phyloP scores from a whole-genome alignment of 2,797 vertebrate genomes.

The Fistularia tabacaria region DNA sequence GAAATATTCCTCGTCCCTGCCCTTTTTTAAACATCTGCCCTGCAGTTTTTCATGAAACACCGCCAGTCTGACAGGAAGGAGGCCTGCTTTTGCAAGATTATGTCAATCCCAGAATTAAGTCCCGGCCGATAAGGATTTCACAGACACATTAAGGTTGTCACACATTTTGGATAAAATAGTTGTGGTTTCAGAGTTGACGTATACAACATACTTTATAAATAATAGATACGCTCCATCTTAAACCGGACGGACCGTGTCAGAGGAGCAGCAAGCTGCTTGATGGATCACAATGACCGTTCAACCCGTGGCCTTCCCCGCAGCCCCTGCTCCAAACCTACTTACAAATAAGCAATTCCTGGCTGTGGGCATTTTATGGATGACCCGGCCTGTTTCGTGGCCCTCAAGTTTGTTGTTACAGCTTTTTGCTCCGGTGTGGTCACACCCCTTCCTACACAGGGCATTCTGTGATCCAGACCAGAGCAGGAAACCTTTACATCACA shows the following conservation, averaged over 20 bases:
- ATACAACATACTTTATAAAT: too few species aligned
- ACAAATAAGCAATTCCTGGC: slow-evolving; percentile 45
- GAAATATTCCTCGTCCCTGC: slow-evolving; percentile 6
- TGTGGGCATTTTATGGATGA: slow-evolving; percentile 35
- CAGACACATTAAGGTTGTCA: too few species aligned
- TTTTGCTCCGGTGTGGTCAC: slow-evolving; percentile 34
- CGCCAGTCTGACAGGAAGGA: slow-evolving; percentile 21
- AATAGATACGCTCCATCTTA: too few species aligned
- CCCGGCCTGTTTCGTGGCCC: slow-evolving; percentile 60
- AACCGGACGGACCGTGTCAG: too few species aligned
- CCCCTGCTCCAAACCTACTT: slow-evolving; percentile 28
- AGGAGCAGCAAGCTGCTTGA: slow-evolving; percentile 39
- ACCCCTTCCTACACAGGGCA: slow-evolving; percentile 40
- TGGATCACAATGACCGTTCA: slow-evolving; percentile 34
- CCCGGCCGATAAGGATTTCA: too few species aligned
- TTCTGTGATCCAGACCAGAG: slow-evolving; percentile 62
- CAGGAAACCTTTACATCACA: slow-evolving; percentile 59
- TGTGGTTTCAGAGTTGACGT: too few species aligned
- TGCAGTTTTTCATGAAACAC: slow-evolving; percentile 14
- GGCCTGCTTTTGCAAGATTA: slow-evolving; percentile 39
- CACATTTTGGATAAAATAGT: too few species aligned
- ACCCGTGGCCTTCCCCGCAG: slow-evolving; percentile 18
- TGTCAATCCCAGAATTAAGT: slow-evolving; percentile 17
- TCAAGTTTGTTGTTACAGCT: slow-evolving; percentile 65
- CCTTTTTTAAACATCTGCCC: slow-evolving; percentile 11